phyloP scores from a whole-genome alignment of 2,797 vertebrate genomes.

The Neosalanx taihuensis region DNA sequence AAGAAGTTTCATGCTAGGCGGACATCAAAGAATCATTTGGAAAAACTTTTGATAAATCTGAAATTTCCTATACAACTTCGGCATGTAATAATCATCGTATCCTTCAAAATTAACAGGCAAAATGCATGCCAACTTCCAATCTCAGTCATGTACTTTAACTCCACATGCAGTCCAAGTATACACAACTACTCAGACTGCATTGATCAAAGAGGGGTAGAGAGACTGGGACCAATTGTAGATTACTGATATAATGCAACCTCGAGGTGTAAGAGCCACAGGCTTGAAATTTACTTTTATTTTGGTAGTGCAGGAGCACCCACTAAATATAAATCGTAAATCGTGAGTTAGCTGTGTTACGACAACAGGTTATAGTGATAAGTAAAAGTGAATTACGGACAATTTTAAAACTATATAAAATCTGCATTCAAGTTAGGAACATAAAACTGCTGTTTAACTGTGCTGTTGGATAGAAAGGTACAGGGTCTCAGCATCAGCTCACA shows the following conservation, averaged over 20 bases:
- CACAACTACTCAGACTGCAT: slow-evolving; percentile 27
- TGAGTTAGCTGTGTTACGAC: no score
- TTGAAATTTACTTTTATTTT: not conserved
- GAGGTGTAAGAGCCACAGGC: slow-evolving; percentile 13
- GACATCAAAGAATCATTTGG: slow-evolving; percentile 6
- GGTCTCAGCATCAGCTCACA: no score
- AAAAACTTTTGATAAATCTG: not conserved
- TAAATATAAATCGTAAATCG: no score
- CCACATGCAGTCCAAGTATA: slow-evolving; percentile 42
- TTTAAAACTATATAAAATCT: no score
- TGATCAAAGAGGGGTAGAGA: slow-evolving; percentile 26
- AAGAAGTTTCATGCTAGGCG: slow-evolving; percentile 33
- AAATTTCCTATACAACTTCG: slow-evolving; percentile 5
- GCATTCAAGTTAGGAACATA: no score
- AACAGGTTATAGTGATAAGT: no score
- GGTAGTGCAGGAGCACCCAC: not conserved
- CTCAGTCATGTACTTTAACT: slow-evolving; percentile 8
- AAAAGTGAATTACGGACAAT: no score
- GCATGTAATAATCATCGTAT: slow-evolving; percentile 3
- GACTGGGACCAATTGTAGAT: slow-evolving; percentile 16
- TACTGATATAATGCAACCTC: slow-evolving; percentile 33
- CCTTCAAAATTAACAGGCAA: not conserved
- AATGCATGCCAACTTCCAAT: not conserved
- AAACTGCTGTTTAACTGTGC: no score
- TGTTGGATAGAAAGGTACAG: no score